These are phyloP conservation scores for Rhinogobius similis DNA, from an alignment of 2,113 vertebrate species.

Conservation along the genomic window DNA sequence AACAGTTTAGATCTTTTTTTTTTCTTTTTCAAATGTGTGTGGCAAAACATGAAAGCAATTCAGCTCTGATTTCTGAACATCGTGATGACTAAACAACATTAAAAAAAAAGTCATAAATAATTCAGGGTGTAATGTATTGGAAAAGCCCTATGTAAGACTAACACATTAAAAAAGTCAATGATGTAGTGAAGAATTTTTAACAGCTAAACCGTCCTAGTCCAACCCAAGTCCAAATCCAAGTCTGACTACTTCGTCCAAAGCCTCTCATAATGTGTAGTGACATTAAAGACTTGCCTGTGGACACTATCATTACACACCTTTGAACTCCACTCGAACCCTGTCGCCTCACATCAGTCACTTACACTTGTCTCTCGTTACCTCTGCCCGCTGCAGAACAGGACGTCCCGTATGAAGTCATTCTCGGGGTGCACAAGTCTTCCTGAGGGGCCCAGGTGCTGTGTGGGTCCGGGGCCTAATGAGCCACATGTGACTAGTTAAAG, in stretches of 20 bases:
- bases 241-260: background rate
- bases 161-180: no score
- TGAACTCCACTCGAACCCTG: constrained; percentile 19
- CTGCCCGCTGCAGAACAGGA: constrained; percentile 20
- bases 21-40: no score
- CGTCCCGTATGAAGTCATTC: constrained; percentile 49
- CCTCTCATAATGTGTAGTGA: background rate
- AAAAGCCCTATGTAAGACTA: no score
- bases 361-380: constrained; percentile 4
- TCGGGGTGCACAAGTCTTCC: constrained; percentile 51
- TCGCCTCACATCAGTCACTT: constrained; percentile 8
- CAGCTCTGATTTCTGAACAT: no score
- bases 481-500: constrained; percentile 77
- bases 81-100: no score
- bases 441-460: constrained; percentile 71
- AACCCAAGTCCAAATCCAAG: background rate
- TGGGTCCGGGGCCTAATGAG: constrained; percentile 67
- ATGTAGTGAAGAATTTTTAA: no score
- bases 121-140: no score
- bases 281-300: constrained; percentile 1
- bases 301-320: background rate
- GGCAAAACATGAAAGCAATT: no score
- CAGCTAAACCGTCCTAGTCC: no score
- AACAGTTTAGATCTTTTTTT: background rate
- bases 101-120: no score